Base-by-base conservation (phyloP, 2,888 invertebrate genomes). In the Ecdyonurus torrentis region DNA sequence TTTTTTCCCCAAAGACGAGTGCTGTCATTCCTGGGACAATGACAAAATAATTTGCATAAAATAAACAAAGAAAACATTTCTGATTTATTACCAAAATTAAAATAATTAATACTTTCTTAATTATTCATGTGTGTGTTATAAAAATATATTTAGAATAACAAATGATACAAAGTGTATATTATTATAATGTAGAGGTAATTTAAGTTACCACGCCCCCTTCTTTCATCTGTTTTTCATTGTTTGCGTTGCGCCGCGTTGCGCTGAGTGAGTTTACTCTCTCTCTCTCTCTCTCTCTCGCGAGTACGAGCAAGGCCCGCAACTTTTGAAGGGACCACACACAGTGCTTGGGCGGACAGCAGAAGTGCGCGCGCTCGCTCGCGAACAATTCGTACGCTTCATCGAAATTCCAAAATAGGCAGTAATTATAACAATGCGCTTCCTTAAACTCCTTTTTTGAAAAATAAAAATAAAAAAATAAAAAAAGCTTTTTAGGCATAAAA, bases 291-390 rank as follows among this genome's bases (percentile, higher is more conserved):
- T 37, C 37, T 55, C 22, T 5, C 55, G n/a, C 55, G n/a, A 22
- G 7, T 22, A 55, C 19, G n/a, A n/a, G n/a, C n/a, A n/a, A n/a
- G n/a, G n/a, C n/a, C n/a, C n/a, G n/a, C n/a, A n/a, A n/a, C n/a
- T n/a, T n/a, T n/a, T n/a, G n/a, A n/a, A n/a, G n/a, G n/a, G 55
- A 55, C 55, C 55, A 55, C 55, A 55, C 55, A 55, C 55, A 55
- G n/a, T 55, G 55, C 20, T 10, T 20, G 22, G 55, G 55, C 20
- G 55, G 55, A 55, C 55, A 55, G 55, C 55, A 55, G 20, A 55
- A 55, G 55, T 55, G 22, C 55, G 55, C 55, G 55, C 5, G 55
- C n/a, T 5, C 55, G 55, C 55, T 5, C 5, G n/a, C 55, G 19
- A n/a, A 5, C 22, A 20, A 22, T 50, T 37, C 37, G 15, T 37